Conservation (phyloP, 2,888 invertebrate genomes). For the Microctonus brassicae region DNA sequence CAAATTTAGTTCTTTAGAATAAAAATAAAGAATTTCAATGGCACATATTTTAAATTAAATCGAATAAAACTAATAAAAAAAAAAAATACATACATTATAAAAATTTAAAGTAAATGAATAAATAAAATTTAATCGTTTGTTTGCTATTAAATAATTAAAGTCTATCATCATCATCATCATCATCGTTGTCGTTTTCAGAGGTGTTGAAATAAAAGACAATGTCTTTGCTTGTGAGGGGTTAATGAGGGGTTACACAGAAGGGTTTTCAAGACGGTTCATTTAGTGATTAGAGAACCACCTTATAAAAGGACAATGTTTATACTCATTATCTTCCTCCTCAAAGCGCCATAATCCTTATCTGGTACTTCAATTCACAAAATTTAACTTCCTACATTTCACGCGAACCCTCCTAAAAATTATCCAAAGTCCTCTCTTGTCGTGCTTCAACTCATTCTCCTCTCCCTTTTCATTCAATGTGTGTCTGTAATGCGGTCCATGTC, state of each 20-base stretch:
- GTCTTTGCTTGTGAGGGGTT: not conserved
- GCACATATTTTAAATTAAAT: not conserved
- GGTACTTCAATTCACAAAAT: too few species aligned
- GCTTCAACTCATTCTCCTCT: not conserved
- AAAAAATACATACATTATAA: not conserved
- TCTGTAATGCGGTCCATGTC: slow-evolving; percentile 54
- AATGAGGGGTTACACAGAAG: slow-evolving; percentile 19
- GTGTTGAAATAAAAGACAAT: slow-evolving; percentile 19
- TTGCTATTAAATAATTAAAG: not conserved
- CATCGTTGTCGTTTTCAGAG: not conserved
- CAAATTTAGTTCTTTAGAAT: not conserved
- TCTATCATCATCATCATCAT: not conserved
- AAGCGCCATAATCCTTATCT: slow-evolving; percentile 9
- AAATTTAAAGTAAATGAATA: not conserved
- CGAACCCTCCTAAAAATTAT: not conserved
- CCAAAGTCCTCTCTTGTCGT: slow-evolving; percentile 7
- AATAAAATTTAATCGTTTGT: not conserved
- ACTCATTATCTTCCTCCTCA: not conserved
- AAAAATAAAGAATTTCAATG: not conserved
- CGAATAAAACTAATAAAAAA: not conserved
- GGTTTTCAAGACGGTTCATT: slow-evolving; percentile 20
- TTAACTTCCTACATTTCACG: slow-evolving; percentile 29
- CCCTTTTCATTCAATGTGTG: slow-evolving; percentile 30
- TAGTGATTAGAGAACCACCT: not conserved
- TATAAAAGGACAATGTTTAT: not conserved